Conservation (phyloP, 2,113 vertebrate genomes). For the Paratilapia polleni region DNA sequence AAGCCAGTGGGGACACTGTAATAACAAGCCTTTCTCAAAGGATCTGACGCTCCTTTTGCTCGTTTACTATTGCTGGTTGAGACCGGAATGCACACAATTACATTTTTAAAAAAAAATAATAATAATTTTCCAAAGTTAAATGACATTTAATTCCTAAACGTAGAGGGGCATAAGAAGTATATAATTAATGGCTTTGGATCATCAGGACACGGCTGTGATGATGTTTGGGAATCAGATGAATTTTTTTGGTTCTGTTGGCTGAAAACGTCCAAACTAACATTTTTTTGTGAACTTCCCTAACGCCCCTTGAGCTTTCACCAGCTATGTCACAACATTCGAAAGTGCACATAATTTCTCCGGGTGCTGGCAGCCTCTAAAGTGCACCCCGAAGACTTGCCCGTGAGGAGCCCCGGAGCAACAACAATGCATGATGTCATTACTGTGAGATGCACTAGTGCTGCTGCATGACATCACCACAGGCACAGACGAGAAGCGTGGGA, state of each 20-base stretch:
- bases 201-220: not conserved
- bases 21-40: not conserved
- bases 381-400: not conserved
- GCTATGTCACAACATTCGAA: not conserved
- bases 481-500: conserved; percentile 48
- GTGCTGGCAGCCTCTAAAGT: not conserved
- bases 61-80: not conserved
- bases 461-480: conserved; percentile 16
- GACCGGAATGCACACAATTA: not conserved
- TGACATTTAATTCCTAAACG: not conserved
- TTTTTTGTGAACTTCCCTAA: not conserved
- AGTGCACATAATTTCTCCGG: not conserved
- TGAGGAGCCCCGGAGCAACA: not conserved
- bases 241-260: not conserved
- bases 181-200: not conserved
- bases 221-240: not conserved
- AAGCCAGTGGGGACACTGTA: not conserved
- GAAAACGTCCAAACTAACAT: not conserved
- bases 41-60: not conserved
- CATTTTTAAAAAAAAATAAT: not conserved
- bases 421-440: conserved; percentile 42
- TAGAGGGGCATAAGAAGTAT: not conserved
- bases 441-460: conserved; percentile 6
- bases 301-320: not conserved
- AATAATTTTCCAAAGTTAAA: not conserved